These are phyloP conservation scores for Choreutis nemorana DNA, from an alignment of 2,888 invertebrate genomes.

Conservation along the genomic window DNA sequence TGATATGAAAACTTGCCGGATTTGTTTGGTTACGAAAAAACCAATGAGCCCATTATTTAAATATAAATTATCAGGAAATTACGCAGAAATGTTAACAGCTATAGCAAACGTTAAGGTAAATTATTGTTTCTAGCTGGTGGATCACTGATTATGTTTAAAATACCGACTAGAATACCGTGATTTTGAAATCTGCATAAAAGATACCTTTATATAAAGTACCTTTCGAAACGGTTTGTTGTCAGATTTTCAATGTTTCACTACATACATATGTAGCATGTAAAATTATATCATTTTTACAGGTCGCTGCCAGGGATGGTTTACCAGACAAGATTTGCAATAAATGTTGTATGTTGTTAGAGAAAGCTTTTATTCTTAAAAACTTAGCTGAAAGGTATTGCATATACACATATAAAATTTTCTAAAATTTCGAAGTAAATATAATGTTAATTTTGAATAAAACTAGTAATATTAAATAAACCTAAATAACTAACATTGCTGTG, in stretches of 20 bases:
- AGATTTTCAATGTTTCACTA: too few relatives aligned
- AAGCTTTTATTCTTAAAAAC: conserved; percentile 53
- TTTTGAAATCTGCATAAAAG: too few relatives aligned
- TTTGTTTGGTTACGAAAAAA: conserved; percentile 49
- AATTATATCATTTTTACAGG: too few relatives aligned
- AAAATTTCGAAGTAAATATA: background rate
- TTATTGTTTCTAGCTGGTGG: too few relatives aligned
- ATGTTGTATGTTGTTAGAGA: conserved; percentile 52
- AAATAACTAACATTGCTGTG: too few relatives aligned
- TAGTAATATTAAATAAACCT: too few relatives aligned
- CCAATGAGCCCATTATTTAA: conserved; percentile 51
- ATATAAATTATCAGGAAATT: conserved; percentile 57
- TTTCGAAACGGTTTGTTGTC: too few relatives aligned
- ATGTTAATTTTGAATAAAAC: background rate
- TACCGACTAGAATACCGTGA: too few relatives aligned
- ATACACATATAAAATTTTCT: conserved; percentile 6
- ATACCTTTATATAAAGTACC: too few relatives aligned
- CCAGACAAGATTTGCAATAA: conserved; percentile 54
- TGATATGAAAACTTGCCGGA: conserved; percentile 49
- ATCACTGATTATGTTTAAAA: too few relatives aligned
- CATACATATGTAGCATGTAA: too few relatives aligned
- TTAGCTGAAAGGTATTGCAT: conserved; percentile 58
- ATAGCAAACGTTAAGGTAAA: conserved; percentile 57
- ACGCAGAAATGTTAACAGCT: conserved; percentile 60
- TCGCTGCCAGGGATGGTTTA: conserved; percentile 50